Conservation (phyloP, 1,140 invertebrate genomes). For the Panulirus ornatus region DNA sequence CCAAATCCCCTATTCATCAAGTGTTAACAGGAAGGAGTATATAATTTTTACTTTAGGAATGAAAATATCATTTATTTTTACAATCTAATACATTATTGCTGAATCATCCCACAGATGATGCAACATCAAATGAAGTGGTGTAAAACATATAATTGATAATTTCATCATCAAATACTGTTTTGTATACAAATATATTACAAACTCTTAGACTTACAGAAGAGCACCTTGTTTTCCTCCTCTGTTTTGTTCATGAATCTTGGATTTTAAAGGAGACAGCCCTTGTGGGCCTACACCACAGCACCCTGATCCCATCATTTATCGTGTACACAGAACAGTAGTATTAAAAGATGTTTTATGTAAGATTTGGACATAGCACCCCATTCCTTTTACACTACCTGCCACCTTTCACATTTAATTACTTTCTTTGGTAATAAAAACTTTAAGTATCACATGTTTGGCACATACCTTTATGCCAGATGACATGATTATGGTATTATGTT, state of each 20-base stretch:
- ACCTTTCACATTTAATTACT: background rate
- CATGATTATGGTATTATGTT: background rate
- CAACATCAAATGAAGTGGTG: background rate
- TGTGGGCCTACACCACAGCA: no score
- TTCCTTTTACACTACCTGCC: background rate
- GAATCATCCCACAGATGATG: constrained; percentile 7
- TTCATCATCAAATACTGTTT: background rate
- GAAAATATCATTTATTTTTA: background rate
- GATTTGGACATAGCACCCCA: background rate
- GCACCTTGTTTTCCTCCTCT: background rate
- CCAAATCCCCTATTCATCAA: background rate
- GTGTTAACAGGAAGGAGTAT: background rate
- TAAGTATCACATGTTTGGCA: constrained; percentile 37
- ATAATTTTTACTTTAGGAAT: background rate
- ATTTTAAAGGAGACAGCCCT: no score
- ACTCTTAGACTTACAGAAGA: background rate
- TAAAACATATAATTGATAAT: background rate
- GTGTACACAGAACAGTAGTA: background rate
- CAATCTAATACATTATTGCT: background rate
- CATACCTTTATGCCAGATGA: background rate
- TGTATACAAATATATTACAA: background rate
- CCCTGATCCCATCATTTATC: no score
- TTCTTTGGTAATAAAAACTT: background rate
- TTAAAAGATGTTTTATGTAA: background rate
- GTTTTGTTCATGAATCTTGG: background rate